Conservation (phyloP, 2,113 vertebrate genomes). For the Sterrhoptilus dennistouni region DNA sequence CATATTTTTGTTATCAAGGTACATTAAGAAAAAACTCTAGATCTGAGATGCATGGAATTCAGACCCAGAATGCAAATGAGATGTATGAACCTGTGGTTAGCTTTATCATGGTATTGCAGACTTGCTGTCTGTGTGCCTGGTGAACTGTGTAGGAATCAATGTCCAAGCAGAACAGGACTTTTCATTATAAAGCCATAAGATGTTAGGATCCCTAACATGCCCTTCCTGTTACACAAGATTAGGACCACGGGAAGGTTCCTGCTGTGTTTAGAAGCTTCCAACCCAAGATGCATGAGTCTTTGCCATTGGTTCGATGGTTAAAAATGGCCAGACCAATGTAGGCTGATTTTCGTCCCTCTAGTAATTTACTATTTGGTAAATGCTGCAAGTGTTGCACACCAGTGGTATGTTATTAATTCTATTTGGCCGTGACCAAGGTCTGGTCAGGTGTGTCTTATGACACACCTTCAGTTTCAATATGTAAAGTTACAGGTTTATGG, state of each 20-base stretch:
- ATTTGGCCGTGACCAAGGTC: not conserved
- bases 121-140: not conserved
- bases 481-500: not conserved
- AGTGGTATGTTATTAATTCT: not conserved
- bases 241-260: not conserved
- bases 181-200: not conserved
- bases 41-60: not conserved
- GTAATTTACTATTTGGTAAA: not conserved
- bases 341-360: not conserved
- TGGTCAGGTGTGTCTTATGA: not conserved
- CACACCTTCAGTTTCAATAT: not conserved
- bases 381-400: not conserved
- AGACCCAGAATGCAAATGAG: not conserved
- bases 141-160: not conserved
- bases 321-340: not conserved
- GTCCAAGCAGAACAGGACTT: not conserved
- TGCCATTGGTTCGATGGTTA: not conserved
- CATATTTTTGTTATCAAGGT: not conserved
- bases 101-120: not conserved
- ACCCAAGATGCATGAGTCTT: not conserved
- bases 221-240: not conserved
- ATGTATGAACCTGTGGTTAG: not conserved
- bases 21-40: not conserved
- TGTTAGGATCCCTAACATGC: not conserved
- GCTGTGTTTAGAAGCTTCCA: not conserved